Base-by-base conservation (phyloP, 2,113 vertebrate species). In the Turdus rufiventris region DNA sequence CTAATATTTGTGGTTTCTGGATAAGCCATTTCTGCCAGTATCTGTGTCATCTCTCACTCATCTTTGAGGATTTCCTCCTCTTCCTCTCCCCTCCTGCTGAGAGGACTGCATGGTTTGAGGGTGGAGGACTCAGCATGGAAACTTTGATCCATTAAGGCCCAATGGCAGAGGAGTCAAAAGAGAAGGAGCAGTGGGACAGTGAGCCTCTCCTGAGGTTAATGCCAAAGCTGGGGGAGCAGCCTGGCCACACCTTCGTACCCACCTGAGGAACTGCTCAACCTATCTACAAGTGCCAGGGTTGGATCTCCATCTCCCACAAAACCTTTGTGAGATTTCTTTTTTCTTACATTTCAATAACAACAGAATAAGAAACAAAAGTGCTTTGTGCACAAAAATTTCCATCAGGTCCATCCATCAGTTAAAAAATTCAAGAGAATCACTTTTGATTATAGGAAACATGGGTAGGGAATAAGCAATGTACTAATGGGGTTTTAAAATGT, bases 401-500 rank as follows among this genome's bases (percentile, higher is more conserved):
- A 48, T 47, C 23, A 81, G 9, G 9, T 17, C 25, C 38, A 13
- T 74, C 85, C 50, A 72, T 78, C 34, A 26, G 40, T 65, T 81
- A 76, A 93, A 87, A 90, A 77, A 63, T 26, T 73, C 38, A 92
- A 61, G 42, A 70, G 62, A 93, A 83, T 73, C 57, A 53, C 79
- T 91, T 96, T 7, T 85, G 70, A 79, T 66, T 50, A 85, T 29
- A 85, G 24, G 66, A 89, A 95, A 88, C 47, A 70, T 10, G 66
- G 23, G 17, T 48, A 91, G 71, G 42, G 70, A 96, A 93, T 76
- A 88, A 85, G 87, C 58, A 82, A 43, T 0, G 3, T 63, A 79
- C 81, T 95, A 96, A 97, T 91, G 81, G 89, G 34, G 26, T 76
- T 83, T 94, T 93, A 33, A 94, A 94, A 91, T 53, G 74, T 89